Percentiles rank a stretch among this genome's conserved stretches.
Conservation (phyloP, 2,113 vertebrate species). For the Lepisosteus osseus region DNA sequence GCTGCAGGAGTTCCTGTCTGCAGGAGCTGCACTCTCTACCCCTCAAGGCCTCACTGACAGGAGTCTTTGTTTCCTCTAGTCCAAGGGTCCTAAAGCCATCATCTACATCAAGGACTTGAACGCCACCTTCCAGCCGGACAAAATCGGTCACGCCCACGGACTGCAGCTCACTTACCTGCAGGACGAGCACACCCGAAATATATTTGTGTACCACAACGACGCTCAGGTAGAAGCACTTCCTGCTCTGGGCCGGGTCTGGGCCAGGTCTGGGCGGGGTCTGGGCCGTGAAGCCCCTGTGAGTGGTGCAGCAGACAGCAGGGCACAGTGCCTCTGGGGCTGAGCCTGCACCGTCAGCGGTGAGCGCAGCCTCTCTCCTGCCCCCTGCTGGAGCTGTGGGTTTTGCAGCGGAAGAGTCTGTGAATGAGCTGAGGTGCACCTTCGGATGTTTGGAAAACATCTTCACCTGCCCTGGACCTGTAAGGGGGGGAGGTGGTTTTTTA, state of each 20-base stretch:
- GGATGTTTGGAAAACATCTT: no score
- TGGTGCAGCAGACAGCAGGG: neutral
- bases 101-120: conserved; percentile 81
- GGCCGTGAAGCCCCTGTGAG: neutral
- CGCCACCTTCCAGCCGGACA: conserved; percentile 83
- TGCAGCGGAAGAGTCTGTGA: no score
- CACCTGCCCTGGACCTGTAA: no score
- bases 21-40: neutral
- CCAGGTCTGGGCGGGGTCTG: neutral
- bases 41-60: neutral
- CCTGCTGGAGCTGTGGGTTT: no score
- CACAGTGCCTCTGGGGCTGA: neutral
- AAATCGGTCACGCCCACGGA: conserved; percentile 77
- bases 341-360: no score
- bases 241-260: no score
- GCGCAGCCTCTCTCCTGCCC: no score
- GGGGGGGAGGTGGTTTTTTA: no score
- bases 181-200: conserved; percentile 67
- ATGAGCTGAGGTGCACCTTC: no score
- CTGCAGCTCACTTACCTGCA: conserved; percentile 81
- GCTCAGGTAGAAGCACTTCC: conserved; percentile 65
- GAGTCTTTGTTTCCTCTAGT: conserved; percentile 55
- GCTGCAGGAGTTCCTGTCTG: neutral
- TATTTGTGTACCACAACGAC: conserved; percentile 83
- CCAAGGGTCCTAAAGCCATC: conserved; percentile 76